These are phyloP conservation scores for Geopemphigus sp. DNA, from an alignment of 1,140 invertebrate genomes.

Conservation along the genomic window DNA sequence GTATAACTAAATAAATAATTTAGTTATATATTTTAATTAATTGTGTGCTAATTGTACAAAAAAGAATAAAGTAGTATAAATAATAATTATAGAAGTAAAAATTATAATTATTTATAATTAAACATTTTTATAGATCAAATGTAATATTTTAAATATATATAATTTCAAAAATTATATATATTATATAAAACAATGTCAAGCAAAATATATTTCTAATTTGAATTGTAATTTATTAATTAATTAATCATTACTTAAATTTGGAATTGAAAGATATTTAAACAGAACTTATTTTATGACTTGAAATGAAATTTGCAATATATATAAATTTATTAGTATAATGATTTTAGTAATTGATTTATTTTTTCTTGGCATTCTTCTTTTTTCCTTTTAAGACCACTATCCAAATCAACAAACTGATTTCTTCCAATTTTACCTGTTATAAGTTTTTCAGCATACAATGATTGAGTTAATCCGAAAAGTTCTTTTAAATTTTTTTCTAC, in stretches of 20 bases:
- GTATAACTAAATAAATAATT: not conserved
- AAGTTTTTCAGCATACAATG: conserved; percentile 65
- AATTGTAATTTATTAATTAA: not conserved
- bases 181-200: not conserved
- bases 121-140: too few species aligned
- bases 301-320: not conserved
- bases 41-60: not conserved
- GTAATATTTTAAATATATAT: conserved; percentile 19
- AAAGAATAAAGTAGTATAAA: not conserved
- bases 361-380: conserved; percentile 67
- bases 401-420: conserved; percentile 65
- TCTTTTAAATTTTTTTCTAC: conserved; percentile 61
- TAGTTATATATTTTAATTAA: not conserved
- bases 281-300: conserved; percentile 10
- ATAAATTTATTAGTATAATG: conserved; percentile 54
- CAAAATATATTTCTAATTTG: too few species aligned
- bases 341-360: conserved; percentile 63
- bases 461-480: conserved; percentile 60
- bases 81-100: not conserved
- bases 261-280: not conserved
- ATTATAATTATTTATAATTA: not conserved
- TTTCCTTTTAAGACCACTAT: conserved; percentile 62
- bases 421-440: conserved; percentile 67
- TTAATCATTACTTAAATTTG: not conserved
- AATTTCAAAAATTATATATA: conserved; percentile 2